A percentile compares a stretch with the other conserved stretches of the same genome.
These are phyloP conservation scores for Agrilus planipennis DNA, from an alignment of 1,140 invertebrate genomes.

Conservation along the genomic window DNA sequence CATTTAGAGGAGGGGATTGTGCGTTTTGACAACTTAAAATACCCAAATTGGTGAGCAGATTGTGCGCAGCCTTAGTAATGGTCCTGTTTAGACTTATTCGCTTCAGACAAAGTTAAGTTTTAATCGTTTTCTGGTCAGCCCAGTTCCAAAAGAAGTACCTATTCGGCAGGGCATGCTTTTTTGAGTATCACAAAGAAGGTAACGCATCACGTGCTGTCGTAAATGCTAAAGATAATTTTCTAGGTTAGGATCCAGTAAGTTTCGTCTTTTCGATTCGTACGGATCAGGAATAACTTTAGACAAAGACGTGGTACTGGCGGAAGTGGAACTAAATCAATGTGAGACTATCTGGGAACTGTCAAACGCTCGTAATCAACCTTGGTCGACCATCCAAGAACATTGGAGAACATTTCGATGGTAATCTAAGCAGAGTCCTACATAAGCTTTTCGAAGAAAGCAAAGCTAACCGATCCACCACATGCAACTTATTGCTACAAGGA, in stretches of 20 bases:
- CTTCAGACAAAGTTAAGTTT: no score
- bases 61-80: no score
- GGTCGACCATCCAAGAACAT: no score
- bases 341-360: conserved; percentile 3
- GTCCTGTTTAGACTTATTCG: no score
- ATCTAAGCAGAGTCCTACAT: conserved; percentile 16
- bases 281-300: conserved; percentile 10
- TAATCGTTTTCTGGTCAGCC: no score
- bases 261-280: neutral
- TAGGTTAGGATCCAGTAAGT: conserved; percentile 1
- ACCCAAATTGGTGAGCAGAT: no score
- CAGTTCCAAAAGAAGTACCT: conserved; percentile 13
- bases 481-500: conserved; percentile 5
- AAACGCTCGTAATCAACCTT: conserved; percentile 6
- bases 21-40: no score
- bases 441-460: conserved; percentile 15
- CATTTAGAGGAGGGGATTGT: no score
- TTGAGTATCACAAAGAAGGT: conserved; percentile 13
- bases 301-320: conserved; percentile 10
- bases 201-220: conserved; percentile 6
- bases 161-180: conserved; percentile 14
- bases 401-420: conserved; percentile 14
- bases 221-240: conserved; percentile 6
- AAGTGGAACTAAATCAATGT: conserved; percentile 3
- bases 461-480: conserved; percentile 6